Conservation (phyloP, 2,888 invertebrate genomes). For the Mongoloraphidia duomilia region DNA sequence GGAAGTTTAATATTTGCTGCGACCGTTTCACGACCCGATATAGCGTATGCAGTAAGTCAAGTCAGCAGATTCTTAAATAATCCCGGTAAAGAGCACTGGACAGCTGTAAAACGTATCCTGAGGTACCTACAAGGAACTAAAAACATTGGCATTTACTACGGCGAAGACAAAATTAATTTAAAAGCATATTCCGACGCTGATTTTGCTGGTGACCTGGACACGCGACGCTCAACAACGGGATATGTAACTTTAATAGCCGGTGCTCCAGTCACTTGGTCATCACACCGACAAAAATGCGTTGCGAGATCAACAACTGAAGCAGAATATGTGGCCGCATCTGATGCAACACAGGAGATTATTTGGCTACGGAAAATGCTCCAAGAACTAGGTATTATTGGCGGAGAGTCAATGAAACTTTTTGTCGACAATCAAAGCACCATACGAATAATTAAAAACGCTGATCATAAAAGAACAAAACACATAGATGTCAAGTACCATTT, state of each 20-base stretch:
- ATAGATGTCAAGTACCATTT: neutral
- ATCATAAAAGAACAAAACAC: neutral
- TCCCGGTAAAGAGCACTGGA: slow-evolving; percentile 2
- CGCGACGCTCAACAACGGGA: slow-evolving; percentile 10
- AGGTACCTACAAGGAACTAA: slow-evolving; percentile 14
- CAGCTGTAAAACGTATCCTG: slow-evolving; percentile 11
- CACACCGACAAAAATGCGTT: slow-evolving; percentile 16
- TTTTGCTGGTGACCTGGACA: slow-evolving; percentile 3
- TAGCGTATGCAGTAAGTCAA: slow-evolving; percentile 3
- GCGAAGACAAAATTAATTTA: slow-evolving; percentile 5
- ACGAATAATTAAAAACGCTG: neutral
- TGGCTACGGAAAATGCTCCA: slow-evolving; percentile 9
- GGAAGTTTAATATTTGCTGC: slow-evolving; percentile 4
- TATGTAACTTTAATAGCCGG: slow-evolving; percentile 13
- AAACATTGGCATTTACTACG: slow-evolving; percentile 8
- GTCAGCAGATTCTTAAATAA: slow-evolving; percentile 4
- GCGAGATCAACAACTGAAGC: slow-evolving; percentile 18
- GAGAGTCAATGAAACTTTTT: neutral
- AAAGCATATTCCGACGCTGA: slow-evolving; percentile 5
- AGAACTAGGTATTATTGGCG: neutral
- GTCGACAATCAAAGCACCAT: slow-evolving; percentile 7
- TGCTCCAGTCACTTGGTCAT: slow-evolving; percentile 17
- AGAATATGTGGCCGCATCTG: slow-evolving; percentile 17
- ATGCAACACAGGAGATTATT: slow-evolving; percentile 14
- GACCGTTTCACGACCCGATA: slow-evolving; percentile 4